Conservation (phyloP, 2,888 invertebrate genomes). For the Fragum whitleyi region DNA sequence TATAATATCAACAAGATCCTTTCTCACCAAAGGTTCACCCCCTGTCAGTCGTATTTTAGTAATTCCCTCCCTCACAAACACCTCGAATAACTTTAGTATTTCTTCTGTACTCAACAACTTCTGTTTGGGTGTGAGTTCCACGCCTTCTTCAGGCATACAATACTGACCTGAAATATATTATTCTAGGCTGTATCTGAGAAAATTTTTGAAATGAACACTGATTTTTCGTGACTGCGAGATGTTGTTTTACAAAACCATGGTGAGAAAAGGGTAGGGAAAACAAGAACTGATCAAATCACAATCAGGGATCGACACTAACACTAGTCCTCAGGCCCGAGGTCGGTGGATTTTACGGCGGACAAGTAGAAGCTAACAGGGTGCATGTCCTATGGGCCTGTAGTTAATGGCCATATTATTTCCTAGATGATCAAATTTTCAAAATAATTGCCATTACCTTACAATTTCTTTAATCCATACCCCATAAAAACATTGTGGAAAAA, state of each 20-base stretch:
- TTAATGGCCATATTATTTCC: too few relatives aligned
- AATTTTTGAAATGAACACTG: not conserved
- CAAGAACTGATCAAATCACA: not conserved
- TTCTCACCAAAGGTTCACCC: slow-evolving; percentile 97
- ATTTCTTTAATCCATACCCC: too few relatives aligned
- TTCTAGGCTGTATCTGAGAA: not conserved
- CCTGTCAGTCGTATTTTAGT: slow-evolving; percentile 97
- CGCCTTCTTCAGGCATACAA: slow-evolving; percentile 99
- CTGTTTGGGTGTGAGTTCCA: slow-evolving; percentile 91
- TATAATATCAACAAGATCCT: slow-evolving; percentile 94
- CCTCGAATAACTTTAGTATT: slow-evolving; percentile 90
- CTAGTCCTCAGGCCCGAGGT: too few relatives aligned
- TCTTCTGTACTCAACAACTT: slow-evolving; percentile 93
- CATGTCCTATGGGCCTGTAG: too few relatives aligned
- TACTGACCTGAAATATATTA: slow-evolving; percentile 90
- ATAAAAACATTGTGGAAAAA: not conserved
- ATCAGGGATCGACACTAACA: too few relatives aligned
- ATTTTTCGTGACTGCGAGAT: not conserved
- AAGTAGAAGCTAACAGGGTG: too few relatives aligned
- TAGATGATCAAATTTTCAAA: too few relatives aligned
- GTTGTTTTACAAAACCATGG: not conserved
- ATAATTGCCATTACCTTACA: too few relatives aligned
- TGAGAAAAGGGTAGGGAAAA: not conserved
- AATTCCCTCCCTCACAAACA: slow-evolving; percentile 96
- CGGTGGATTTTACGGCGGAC: too few relatives aligned